These are phyloP conservation scores for Rhopalosiphum maidis DNA, from an alignment of 1,140 invertebrate species.

Conservation along the genomic window DNA sequence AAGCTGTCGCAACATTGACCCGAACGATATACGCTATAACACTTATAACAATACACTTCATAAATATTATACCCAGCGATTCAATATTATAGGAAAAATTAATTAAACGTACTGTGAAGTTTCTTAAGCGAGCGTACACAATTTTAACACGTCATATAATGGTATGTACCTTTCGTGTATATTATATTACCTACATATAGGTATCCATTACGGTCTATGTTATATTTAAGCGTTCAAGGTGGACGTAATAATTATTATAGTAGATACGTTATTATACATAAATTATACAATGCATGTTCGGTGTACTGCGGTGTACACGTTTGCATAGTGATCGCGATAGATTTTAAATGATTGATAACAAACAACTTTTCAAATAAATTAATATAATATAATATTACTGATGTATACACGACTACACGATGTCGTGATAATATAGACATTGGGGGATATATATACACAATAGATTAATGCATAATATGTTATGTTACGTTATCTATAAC, in stretches of 20 bases:
- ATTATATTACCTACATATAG: background rate
- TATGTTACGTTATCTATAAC: background rate
- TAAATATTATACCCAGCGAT: no score
- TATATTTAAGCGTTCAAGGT: conserved; percentile 1
- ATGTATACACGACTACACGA: background rate
- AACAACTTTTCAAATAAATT: background rate
- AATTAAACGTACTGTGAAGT: background rate
- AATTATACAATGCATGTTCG: background rate
- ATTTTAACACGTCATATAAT: background rate
- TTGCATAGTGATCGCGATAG: background rate
- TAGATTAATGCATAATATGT: background rate
- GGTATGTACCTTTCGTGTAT: background rate
- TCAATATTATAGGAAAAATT: background rate
- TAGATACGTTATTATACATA: background rate
- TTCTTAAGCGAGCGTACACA: background rate
- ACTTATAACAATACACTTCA: no score
- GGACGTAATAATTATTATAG: conserved; percentile 3
- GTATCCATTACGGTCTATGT: background rate
- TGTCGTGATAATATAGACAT: background rate
- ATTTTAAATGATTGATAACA: background rate
- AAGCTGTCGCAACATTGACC: no score
- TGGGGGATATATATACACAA: background rate
- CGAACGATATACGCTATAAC: no score
- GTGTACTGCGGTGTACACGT: background rate
- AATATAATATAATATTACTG: background rate